These are phyloP conservation scores for Conomelus anceps DNA, from an alignment of 2,888 invertebrate species.

Conservation along the genomic window DNA sequence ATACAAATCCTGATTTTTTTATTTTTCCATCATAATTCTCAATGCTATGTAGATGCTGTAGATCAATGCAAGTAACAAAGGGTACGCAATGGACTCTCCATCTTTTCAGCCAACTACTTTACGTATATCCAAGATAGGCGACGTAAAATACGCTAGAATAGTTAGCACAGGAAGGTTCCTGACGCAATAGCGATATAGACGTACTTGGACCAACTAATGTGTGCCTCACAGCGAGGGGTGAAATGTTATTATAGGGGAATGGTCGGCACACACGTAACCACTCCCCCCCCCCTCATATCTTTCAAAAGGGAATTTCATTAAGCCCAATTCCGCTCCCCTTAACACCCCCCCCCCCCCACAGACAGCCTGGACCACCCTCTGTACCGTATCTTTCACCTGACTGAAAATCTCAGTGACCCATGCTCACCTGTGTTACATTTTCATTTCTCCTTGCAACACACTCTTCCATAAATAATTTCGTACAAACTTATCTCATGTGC, in stretches of 20 bases:
- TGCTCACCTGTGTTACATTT: not conserved
- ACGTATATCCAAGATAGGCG: too few species aligned
- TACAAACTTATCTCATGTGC: too few species aligned
- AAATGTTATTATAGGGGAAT: not conserved
- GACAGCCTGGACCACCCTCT: too few species aligned
- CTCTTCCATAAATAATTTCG: too few species aligned
- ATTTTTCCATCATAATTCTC: too few species aligned
- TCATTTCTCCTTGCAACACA: too few species aligned
- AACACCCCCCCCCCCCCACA: not conserved
- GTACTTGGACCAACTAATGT: not conserved
- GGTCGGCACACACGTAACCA: not conserved
- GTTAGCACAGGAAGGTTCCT: not conserved
- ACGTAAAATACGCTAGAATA: not conserved
- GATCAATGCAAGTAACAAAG: too few species aligned
- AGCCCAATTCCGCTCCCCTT: not conserved
- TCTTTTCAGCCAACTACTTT: too few species aligned
- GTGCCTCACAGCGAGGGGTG: not conserved
- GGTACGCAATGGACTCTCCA: too few species aligned
- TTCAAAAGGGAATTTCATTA: not conserved
- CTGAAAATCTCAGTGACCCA: not conserved
- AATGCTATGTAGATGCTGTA: too few species aligned
- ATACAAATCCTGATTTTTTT: too few species aligned
- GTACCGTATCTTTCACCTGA: not conserved
- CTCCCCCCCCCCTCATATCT: not conserved
- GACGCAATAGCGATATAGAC: not conserved